phyloP scores from a whole-genome alignment of 2,797 vertebrate genomes.

The Todus mexicanus region DNA sequence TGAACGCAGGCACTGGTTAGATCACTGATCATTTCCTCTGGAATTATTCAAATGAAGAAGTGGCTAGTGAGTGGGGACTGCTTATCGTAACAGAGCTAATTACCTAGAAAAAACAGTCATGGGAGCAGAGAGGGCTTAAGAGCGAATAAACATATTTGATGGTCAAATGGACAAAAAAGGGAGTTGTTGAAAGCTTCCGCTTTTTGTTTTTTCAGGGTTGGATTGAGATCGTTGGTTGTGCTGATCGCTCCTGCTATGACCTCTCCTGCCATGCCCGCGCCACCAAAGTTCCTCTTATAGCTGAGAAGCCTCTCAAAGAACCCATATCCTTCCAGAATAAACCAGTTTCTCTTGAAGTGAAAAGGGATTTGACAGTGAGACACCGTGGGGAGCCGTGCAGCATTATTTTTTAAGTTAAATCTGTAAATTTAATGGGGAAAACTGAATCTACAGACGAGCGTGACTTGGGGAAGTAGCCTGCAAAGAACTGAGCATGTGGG shows the following conservation, averaged over 20 bases:
- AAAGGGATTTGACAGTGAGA: not conserved
- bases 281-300: conserved; percentile 94
- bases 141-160: conserved; percentile 37
- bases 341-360: not conserved
- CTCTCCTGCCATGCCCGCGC: conserved; percentile 89
- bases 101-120: conserved; percentile 3
- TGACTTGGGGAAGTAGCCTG: not conserved
- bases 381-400: not conserved
- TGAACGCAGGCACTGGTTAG: not conserved
- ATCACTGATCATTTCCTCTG: conserved; percentile 35
- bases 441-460: not conserved
- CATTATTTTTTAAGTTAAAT: not conserved
- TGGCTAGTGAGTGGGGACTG: not conserved
- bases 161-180: conserved; percentile 33
- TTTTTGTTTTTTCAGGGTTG: conserved; percentile 83
- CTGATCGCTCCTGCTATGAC: conserved; percentile 95
- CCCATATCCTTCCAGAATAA: conserved; percentile 90
- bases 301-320: conserved; percentile 96
- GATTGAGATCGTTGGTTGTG: conserved; percentile 98
- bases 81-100: conserved; percentile 52
- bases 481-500: not conserved
- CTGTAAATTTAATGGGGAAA: not conserved
- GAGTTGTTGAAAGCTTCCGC: not conserved
- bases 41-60: conserved; percentile 12
- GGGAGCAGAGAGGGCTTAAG: conserved; percentile 23